Conservation (phyloP, 2,113 vertebrate species). For the Tachysurus fulvidraco region DNA sequence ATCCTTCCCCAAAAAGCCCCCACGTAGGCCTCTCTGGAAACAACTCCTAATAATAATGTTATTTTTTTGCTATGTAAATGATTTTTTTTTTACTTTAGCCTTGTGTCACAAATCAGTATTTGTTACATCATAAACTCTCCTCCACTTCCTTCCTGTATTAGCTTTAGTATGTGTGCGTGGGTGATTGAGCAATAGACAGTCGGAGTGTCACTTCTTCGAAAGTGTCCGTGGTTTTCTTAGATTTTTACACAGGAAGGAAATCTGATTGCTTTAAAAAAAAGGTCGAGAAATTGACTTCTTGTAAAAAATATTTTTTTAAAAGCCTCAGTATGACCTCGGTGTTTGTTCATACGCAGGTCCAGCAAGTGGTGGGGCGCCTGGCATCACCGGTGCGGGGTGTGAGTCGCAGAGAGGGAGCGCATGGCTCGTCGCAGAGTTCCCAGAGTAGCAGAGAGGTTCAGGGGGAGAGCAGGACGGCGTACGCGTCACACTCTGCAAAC, state of each 20-base stretch:
- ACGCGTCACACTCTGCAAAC: conserved; percentile 49
- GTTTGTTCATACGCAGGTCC: conserved; percentile 74
- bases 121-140: conserved; percentile 34
- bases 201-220: conserved; percentile 34
- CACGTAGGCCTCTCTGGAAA: neutral
- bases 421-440: conserved; percentile 87
- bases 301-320: neutral
- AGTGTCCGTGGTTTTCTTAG: conserved; percentile 26
- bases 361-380: conserved; percentile 89
- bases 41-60: neutral
- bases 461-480: conserved; percentile 61
- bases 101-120: conserved; percentile 14
- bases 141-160: conserved; percentile 59
- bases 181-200: conserved; percentile 40
- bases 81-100: neutral
- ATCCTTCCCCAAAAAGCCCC: neutral
- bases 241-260: neutral
- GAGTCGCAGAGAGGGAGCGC: conserved; percentile 79
- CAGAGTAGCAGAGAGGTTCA: conserved; percentile 74
- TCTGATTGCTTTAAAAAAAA: neutral
- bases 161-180: conserved; percentile 31
- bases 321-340: conserved; percentile 4
- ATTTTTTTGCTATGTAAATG: neutral
- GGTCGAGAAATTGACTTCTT: neutral
- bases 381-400: conserved; percentile 75